Conservation (phyloP, 2,888 invertebrate genomes). For the Plagodis pulveraria region DNA sequence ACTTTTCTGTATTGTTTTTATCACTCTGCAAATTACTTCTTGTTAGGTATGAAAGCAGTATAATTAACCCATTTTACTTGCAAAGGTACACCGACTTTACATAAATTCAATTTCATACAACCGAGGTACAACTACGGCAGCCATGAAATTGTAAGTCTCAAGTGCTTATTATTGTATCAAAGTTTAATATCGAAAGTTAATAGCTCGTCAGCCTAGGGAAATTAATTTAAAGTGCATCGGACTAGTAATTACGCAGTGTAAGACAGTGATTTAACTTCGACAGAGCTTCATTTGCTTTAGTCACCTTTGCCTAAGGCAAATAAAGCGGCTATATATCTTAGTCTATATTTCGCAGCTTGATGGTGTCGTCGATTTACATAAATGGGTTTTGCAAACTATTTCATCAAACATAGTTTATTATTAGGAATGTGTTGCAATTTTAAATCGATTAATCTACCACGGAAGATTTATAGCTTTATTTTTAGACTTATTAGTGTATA, state of each 20-base stretch:
- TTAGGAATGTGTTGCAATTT: no score
- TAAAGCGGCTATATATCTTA: constrained; percentile 14
- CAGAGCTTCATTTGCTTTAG: no score
- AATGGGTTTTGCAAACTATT: constrained; percentile 15
- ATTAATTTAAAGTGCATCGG: constrained; percentile 80
- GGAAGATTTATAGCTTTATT: no score
- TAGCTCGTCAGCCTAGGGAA: constrained; percentile 67
- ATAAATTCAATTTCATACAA: constrained; percentile 9
- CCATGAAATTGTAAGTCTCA: constrained; percentile 33
- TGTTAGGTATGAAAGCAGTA: no score
- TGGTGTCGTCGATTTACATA: constrained; percentile 3
- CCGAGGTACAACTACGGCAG: no score
- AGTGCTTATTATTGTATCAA: constrained; percentile 63
- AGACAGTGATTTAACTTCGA: constrained; percentile 26
- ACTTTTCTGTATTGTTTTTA: no score
- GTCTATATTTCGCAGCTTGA: constrained; percentile 23
- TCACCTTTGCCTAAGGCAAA: constrained; percentile 9
- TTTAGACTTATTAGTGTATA: no score
- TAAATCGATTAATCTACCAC: no score
- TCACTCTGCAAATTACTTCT: no score
- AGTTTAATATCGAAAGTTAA: constrained; percentile 67
- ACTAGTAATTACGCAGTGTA: constrained; percentile 63
- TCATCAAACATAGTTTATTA: not conserved
- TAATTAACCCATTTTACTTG: no score
- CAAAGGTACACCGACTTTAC: no score